Percentiles rank a stretch among this genome's conserved stretches.
Evolutionary conservation across 2,797 vertebrate genomes (phyloP).

Genomic region (Loriculus beryllinus): DNA sequence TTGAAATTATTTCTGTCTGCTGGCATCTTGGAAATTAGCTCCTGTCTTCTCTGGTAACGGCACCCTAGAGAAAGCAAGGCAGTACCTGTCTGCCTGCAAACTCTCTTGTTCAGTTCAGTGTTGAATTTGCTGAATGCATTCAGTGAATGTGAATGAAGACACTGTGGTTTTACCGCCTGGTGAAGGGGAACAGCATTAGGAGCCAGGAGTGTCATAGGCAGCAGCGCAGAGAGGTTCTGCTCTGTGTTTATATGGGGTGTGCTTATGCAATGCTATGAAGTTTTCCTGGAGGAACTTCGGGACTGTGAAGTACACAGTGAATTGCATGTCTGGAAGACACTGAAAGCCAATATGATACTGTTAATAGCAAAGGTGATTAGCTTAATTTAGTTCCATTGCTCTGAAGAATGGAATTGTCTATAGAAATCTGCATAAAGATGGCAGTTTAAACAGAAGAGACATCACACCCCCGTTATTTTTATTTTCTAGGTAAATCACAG

Average conservation of each 20-base stretch:
- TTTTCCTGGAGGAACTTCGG: not conserved
- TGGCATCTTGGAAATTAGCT: not conserved
- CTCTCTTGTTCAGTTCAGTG: not conserved
- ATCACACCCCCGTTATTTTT: not conserved
- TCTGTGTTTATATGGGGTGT: not conserved
- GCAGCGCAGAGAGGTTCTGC: not conserved
- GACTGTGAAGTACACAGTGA: not conserved
- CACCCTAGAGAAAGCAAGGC: not conserved
- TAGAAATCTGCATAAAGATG: not conserved
- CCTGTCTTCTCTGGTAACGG: not conserved
- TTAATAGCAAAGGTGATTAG: not conserved
- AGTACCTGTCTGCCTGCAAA: not conserved
- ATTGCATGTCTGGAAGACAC: not conserved
- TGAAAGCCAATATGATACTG: not conserved
- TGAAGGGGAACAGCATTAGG: not conserved
- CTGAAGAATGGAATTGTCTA: not conserved
- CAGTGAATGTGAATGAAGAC: not conserved
- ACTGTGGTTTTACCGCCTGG: not conserved
- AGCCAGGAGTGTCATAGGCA: fast-evolving
- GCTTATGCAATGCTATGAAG: not conserved
- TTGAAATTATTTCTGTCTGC: not conserved
- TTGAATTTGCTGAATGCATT: not conserved
- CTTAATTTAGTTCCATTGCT: not conserved
- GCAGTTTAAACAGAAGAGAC: not conserved
- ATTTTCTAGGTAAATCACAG: not conserved